These are phyloP conservation scores for Trichoplusia ni DNA, from an alignment of 1,140 invertebrate genomes.

Conservation along the genomic window DNA sequence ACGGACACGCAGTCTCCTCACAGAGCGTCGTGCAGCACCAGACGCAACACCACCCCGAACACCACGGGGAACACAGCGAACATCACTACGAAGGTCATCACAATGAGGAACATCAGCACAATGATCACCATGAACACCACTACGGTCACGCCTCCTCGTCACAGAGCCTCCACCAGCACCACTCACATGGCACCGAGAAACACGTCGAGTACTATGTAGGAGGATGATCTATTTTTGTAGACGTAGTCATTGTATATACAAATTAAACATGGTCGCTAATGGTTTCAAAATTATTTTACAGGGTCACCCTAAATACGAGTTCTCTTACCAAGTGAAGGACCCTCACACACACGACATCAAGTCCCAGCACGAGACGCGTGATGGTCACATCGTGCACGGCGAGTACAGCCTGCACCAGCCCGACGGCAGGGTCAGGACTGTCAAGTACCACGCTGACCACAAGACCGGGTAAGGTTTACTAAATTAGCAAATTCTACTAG, in stretches of 20 bases:
- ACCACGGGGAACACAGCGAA: no score
- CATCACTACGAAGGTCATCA: no score
- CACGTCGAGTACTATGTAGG: constrained; percentile 25
- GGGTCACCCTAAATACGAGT: constrained; percentile 61
- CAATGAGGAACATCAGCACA: no score
- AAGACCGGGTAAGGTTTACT: constrained; percentile 69
- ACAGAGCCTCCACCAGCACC: constrained; percentile 24
- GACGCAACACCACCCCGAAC: no score
- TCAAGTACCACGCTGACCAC: constrained; percentile 64
- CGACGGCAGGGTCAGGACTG: constrained; percentile 59
- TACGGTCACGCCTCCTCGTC: constrained; percentile 12
- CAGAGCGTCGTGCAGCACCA: no score
- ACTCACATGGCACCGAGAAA: constrained; percentile 33
- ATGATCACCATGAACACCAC: background rate
- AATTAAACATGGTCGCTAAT: no score
- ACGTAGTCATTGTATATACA: no score
- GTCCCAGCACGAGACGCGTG: constrained; percentile 52
- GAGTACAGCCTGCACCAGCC: constrained; percentile 76
- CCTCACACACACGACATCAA: constrained; percentile 30
- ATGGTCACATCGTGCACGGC: constrained; percentile 70
- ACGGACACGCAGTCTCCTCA: no score
- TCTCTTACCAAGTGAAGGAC: constrained; percentile 69
- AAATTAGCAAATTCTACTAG: no score
- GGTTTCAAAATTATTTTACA: no score
- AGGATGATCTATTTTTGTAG: background rate